These are phyloP conservation scores for Heliconius nattereri DNA, from an alignment of 1,140 invertebrate genomes.

Conservation along the genomic window DNA sequence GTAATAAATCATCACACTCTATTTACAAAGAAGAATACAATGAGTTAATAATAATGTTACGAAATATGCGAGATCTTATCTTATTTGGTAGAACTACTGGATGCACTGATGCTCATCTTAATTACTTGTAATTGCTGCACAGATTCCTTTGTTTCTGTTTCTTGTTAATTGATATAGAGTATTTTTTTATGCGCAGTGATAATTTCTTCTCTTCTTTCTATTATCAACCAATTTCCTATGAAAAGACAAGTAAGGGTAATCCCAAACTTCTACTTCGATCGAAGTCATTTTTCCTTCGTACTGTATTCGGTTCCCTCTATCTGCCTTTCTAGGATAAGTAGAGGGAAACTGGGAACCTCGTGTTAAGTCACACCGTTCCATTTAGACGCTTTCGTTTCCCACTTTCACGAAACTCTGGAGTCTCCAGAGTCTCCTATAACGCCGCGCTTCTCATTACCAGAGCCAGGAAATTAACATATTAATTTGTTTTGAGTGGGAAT, in stretches of 20 bases:
- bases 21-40: constrained; percentile 23
- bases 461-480: too few relatives aligned
- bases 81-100: constrained; percentile 5
- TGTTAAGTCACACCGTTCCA: too few relatives aligned
- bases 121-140: constrained; percentile 21
- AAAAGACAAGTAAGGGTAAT: not conserved
- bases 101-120: constrained; percentile 18
- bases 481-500: too few relatives aligned
- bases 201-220: not conserved
- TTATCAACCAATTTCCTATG: not conserved
- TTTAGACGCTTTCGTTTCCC: too few relatives aligned
- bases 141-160: constrained; percentile 15
- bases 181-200: not conserved
- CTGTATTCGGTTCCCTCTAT: too few relatives aligned
- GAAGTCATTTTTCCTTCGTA: too few relatives aligned
- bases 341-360: too few relatives aligned
- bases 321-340: too few relatives aligned
- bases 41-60: constrained; percentile 15
- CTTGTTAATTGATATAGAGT: constrained; percentile 1
- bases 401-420: too few relatives aligned
- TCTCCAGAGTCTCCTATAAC: too few relatives aligned
- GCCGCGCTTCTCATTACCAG: too few relatives aligned
- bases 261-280: not conserved
- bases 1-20: constrained; percentile 15
- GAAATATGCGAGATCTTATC: constrained; percentile 22